Base-by-base conservation (phyloP, 2,888 invertebrate genomes). In the Cataglyphis altisquamis region DNA sequence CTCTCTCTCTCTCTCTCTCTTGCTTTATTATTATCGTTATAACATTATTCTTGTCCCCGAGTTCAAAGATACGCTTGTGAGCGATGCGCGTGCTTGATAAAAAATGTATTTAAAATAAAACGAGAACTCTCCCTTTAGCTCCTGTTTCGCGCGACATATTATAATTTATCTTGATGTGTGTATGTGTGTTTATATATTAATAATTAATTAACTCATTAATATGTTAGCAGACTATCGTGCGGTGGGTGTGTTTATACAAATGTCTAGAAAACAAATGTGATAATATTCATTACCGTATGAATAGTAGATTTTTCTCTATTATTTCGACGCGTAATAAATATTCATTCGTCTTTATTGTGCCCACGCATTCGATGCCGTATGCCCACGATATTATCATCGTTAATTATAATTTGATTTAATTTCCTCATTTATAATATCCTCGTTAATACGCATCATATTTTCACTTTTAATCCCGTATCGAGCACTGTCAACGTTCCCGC, bases 391-490 rank as follows among this genome's bases (percentile, higher is more conserved):
- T 74, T 88, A 66, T 62, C 67, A 45, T 60, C 68, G 82, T 88
- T 82, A 82, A 87, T 87, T 86, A 82, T 83, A 75, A 80, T 77
- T 82, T 81, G 63, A 63, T 75, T 68, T 78, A 83, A 84, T 72
- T 83, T 60, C 36, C 70, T 70, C 78, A 60, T 68, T 80, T 80
- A 80, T 80, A 80, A 80, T 80, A 80, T 80, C 78, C 78, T 80
- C 70, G 78, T 80, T 80, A 80, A 80, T 80, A 68, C 60, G 78
- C 70, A 80, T 80, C 70, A 80, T 80, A 80, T 80, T 80, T 80
- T 80, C 78, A 80, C 78, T 80, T 80, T 80, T 80, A 80, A 80
- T 80, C 78, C 78, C 60, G 60, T 70, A 70, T 70, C 78, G 70
- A 60, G 78, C 68, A 70, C 78, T 80, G 78, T 80, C 78, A 80